phyloP scores from a whole-genome alignment of 2,888 invertebrate genomes.

The Tipula confusa region DNA sequence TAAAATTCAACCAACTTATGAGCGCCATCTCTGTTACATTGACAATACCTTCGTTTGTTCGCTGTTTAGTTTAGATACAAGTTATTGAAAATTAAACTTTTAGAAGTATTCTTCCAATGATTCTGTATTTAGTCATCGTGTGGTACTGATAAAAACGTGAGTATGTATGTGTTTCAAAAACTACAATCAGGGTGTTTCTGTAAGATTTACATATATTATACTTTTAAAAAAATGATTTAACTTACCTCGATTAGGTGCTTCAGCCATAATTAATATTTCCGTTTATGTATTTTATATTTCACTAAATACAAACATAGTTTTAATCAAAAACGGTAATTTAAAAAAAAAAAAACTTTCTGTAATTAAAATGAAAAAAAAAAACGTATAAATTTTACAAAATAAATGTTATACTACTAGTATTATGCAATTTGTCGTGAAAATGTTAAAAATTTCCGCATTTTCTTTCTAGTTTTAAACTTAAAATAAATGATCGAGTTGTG shows the following conservation, averaged over 20 bases:
- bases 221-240: not conserved
- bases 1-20: too few relatives aligned
- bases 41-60: too few relatives aligned
- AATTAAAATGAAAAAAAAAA: not conserved
- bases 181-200: too few relatives aligned
- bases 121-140: too few relatives aligned
- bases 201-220: too few relatives aligned
- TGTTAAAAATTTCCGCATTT: not conserved
- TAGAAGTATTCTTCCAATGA: too few relatives aligned
- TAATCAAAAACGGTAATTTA: not conserved
- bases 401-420: not conserved
- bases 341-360: not conserved
- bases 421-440: constrained; percentile 12
- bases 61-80: too few relatives aligned
- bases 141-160: too few relatives aligned
- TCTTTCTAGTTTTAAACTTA: not conserved
- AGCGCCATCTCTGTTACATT: too few relatives aligned
- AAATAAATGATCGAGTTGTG: not conserved
- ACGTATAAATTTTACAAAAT: not conserved
- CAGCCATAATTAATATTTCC: not conserved
- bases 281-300: not conserved
- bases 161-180: too few relatives aligned
- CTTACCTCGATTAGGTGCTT: not conserved
- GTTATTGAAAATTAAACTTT: too few relatives aligned
- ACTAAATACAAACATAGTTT: not conserved